A percentile compares a stretch with the other conserved stretches of the same genome.
Conservation (phyloP, 2,888 invertebrate genomes). For the Caenorhabditis wallacei region DNA sequence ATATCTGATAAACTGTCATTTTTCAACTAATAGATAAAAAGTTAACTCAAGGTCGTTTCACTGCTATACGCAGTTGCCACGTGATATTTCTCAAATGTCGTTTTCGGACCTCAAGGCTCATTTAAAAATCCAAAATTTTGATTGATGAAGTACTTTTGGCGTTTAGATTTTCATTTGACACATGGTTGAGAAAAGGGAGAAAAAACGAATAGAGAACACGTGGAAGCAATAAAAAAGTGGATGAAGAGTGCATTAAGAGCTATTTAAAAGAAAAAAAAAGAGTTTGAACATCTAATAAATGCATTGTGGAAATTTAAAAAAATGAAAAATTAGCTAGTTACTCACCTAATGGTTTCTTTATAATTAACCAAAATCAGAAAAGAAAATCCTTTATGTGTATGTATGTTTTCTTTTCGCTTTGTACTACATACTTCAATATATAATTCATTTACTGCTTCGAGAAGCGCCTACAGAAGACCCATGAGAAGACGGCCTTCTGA, state of each 20-base stretch:
- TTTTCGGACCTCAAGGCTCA: too few relatives aligned
- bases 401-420: not conserved
- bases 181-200: not conserved
- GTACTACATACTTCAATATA: conserved; percentile 42
- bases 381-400: not conserved
- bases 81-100: too few relatives aligned
- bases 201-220: conserved; percentile 17
- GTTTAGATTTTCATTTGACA: not conserved
- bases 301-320: too few relatives aligned
- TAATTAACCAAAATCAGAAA: not conserved
- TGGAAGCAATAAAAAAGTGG: conserved; percentile 36
- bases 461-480: not conserved
- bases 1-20: too few relatives aligned
- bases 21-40: too few relatives aligned
- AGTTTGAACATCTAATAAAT: too few relatives aligned
- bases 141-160: not conserved
- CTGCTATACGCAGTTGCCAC: too few relatives aligned
- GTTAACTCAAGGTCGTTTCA: too few relatives aligned
- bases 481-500: too few relatives aligned
- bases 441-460: conserved; percentile 55
- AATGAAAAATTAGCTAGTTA: too few relatives aligned
- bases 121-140: too few relatives aligned
- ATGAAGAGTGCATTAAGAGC: not conserved
- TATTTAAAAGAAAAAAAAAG: not conserved
- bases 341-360: too few relatives aligned